Evolutionary conservation across 2,797 vertebrate genomes (phyloP).

Genomic region (Liasis olivaceus): DNA sequence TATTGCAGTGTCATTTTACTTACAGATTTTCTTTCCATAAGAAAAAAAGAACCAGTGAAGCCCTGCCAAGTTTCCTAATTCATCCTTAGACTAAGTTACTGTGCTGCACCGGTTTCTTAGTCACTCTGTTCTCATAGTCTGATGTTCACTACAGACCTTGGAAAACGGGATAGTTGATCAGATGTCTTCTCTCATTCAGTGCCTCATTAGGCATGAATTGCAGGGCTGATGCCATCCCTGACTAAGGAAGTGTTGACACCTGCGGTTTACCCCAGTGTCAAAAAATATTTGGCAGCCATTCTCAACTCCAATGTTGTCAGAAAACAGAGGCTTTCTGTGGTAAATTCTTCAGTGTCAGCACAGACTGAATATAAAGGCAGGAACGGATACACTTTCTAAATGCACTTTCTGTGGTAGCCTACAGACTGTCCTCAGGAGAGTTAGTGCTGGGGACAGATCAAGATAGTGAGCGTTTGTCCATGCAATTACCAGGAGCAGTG

Average conservation of each 20-base stretch:
- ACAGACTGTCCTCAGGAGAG: background rate
- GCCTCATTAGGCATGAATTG: background rate
- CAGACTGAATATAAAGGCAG: background rate
- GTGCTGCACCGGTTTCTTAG: background rate
- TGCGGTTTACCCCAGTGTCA: constrained; percentile 9
- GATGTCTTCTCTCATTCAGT: background rate
- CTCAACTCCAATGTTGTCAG: background rate
- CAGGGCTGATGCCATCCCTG: background rate
- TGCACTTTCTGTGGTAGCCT: background rate
- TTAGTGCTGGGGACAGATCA: background rate
- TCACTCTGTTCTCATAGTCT: background rate
- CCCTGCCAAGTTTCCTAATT: background rate
- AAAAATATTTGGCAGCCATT: background rate
- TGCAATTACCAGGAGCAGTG: background rate
- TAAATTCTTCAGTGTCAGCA: background rate
- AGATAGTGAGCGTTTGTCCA: background rate
- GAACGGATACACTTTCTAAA: background rate
- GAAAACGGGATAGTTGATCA: background rate
- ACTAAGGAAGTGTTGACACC: constrained; percentile 4
- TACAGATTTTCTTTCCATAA: background rate
- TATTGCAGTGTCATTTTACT: background rate
- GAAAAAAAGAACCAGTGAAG: background rate
- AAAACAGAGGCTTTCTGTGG: background rate
- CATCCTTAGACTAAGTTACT: background rate
- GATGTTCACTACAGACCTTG: background rate